Conservation (phyloP, 2,113 vertebrate species). For the Bos javanicus region DNA sequence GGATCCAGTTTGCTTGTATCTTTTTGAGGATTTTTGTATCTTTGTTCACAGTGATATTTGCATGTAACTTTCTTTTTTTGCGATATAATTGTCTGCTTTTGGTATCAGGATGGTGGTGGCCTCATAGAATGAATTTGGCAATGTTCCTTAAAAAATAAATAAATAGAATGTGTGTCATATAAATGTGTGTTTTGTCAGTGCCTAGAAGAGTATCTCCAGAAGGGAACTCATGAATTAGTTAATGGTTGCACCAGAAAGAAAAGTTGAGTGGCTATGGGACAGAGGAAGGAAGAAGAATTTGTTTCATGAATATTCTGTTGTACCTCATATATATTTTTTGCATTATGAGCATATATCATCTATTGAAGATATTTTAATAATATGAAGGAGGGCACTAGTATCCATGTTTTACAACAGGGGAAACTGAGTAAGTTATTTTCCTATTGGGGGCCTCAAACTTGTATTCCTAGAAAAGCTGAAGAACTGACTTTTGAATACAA, state of each 20-base stretch:
- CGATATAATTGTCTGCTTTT: neutral
- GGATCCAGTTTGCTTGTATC: neutral
- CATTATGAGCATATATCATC: neutral
- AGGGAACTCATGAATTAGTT: neutral
- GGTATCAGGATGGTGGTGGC: neutral
- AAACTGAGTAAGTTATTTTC: neutral
- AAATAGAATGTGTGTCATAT: neutral
- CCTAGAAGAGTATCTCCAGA: neutral
- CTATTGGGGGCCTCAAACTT: neutral
- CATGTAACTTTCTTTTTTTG: neutral
- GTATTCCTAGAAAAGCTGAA: neutral
- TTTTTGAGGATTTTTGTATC: neutral
- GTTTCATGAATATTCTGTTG: neutral
- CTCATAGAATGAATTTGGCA: neutral
- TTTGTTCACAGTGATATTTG: neutral
- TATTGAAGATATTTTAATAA: neutral
- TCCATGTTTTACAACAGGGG: neutral
- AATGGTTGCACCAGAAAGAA: neutral
- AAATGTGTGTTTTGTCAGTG: neutral
- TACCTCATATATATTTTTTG: neutral
- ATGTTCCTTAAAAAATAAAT: neutral
- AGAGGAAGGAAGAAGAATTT: neutral
- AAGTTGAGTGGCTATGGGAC: neutral
- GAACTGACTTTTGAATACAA: neutral
- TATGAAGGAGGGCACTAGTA: neutral